Conservation (phyloP, 2,113 vertebrate species). For the Brachypteracias leptosomus region DNA sequence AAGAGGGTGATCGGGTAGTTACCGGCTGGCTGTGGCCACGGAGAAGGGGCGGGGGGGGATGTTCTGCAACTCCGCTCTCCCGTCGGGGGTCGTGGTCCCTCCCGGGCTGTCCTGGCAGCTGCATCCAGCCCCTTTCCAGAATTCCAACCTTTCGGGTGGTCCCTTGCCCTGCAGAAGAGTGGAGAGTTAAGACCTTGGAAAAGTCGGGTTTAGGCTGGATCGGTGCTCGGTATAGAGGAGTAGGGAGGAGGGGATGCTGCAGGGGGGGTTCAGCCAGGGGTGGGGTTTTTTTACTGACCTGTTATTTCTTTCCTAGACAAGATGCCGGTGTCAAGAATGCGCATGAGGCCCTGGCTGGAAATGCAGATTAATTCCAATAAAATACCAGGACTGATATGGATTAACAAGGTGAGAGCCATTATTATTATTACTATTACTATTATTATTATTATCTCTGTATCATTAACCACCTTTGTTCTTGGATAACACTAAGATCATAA, state of each 20-base stretch:
- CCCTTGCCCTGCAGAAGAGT: not conserved
- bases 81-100: not conserved
- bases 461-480: not conserved
- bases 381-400: constrained; percentile 86
- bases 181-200: not conserved
- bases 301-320: constrained; percentile 35
- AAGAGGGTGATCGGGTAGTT: not conserved
- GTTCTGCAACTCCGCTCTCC: no score
- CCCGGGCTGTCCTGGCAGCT: no score
- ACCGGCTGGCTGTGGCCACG: not conserved
- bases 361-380: constrained; percentile 85
- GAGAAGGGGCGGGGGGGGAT: no score
- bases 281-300: not conserved
- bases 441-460: not conserved
- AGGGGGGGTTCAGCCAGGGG: rapidly evolving
- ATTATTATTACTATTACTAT: not conserved
- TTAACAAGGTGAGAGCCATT: constrained; percentile 83
- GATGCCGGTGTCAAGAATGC: constrained; percentile 93
- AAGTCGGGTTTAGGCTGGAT: not conserved
- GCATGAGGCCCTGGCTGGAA: constrained; percentile 96
- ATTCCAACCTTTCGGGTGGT: not conserved
- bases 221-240: not conserved
- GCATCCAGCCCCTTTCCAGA: not conserved
- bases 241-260: not conserved
- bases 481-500: not conserved